Percentiles rank a stretch among this genome's conserved stretches.
Evolutionary conservation across 2,888 invertebrate genomes (phyloP).

Genomic region (Papilio elwesi): DNA sequence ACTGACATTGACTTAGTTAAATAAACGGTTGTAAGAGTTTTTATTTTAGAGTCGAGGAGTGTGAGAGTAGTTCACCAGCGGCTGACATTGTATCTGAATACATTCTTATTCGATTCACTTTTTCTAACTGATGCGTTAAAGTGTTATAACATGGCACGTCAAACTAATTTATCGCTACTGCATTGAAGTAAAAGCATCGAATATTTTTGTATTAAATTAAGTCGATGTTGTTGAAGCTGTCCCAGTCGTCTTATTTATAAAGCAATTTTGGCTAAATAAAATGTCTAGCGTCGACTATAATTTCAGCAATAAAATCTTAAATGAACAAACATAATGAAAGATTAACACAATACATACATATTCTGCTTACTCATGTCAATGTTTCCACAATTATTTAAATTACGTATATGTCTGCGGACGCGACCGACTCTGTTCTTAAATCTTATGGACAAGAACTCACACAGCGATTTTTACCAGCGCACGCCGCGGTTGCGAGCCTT

Average conservation of each 20-base stretch:
- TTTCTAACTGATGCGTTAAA: background rate
- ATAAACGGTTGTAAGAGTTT: background rate
- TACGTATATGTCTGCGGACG: too few relatives aligned
- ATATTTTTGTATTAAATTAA: constrained; percentile 18
- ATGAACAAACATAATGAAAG: constrained; percentile 2
- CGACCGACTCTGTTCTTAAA: too few relatives aligned
- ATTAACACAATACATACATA: too few relatives aligned
- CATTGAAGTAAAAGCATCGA: background rate
- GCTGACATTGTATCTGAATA: too few relatives aligned
- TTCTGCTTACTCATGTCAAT: too few relatives aligned
- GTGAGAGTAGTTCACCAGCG: too few relatives aligned
- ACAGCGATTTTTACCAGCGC: too few relatives aligned
- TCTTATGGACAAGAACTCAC: too few relatives aligned
- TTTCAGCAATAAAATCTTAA: constrained; percentile 15
- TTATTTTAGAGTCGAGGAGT: background rate
- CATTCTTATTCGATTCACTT: background rate
- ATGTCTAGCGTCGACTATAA: constrained; percentile 28
- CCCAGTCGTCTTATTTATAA: constrained; percentile 23
- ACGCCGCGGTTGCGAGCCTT: too few relatives aligned
- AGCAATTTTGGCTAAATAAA: constrained; percentile 30
- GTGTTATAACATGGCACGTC: background rate
- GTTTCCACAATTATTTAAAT: too few relatives aligned
- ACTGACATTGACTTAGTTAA: background rate
- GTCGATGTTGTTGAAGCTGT: background rate
- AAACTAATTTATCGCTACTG: background rate